Evolutionary conservation across 2,797 vertebrate species (phyloP).

Genomic region (Dryobates pubescens): DNA sequence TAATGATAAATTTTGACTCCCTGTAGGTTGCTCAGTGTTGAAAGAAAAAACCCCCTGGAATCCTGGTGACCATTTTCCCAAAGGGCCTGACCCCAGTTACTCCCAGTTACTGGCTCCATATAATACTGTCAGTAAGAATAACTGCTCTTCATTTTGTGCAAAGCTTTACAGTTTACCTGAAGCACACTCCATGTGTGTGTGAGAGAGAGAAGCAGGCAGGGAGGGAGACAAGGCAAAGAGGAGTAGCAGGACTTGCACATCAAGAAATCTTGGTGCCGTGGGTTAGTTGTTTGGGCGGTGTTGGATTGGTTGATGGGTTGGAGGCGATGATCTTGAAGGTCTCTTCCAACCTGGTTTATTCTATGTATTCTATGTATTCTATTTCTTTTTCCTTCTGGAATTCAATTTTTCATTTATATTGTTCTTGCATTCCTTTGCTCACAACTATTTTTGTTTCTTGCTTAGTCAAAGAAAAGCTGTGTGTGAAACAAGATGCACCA

Average conservation of each 20-base stretch:
- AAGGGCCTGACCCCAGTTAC: constrained; percentile 22
- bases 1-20: constrained; percentile 55
- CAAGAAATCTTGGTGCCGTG: too few relatives aligned
- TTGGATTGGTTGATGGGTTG: too few relatives aligned
- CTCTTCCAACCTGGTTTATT: too few relatives aligned
- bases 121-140: constrained; percentile 51
- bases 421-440: background rate
- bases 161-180: background rate
- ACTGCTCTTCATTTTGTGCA: constrained; percentile 6
- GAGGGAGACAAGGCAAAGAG: background rate
- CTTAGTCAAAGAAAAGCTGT: background rate
- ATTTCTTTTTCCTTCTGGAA: background rate
- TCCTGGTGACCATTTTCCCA: constrained; percentile 32
- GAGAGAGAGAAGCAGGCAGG: background rate
- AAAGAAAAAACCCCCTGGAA: constrained; percentile 46
- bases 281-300: too few relatives aligned
- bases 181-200: background rate
- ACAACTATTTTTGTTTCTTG: background rate
- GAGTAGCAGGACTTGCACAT: background rate
- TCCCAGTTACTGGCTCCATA: constrained; percentile 41
- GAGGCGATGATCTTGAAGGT: too few relatives aligned
- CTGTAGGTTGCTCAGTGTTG: background rate
- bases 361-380: too few relatives aligned
- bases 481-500: accelerated
- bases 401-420: background rate